Base-by-base conservation (phyloP, 35 echinoderm and acorn worm species). In the Ptychodera flava region DNA sequence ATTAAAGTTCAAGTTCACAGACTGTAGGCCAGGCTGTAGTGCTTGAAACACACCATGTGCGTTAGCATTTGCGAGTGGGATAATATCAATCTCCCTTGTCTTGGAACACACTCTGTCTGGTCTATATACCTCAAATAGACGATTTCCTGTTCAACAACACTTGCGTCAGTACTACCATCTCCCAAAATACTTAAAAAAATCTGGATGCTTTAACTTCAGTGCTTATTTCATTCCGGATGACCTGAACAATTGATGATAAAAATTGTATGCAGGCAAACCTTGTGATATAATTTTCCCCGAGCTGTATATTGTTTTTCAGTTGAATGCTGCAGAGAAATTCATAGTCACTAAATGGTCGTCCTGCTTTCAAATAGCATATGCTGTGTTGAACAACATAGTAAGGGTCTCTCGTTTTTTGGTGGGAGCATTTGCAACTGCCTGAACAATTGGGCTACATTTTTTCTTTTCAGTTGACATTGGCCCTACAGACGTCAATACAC, bases 151-250 rank as follows among this genome's bases (percentile, higher is more conserved):
- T 83, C 82, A 37, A 83, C 37, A 36, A 83, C 37, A 1, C 82
- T 36, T n/a, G 33, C 37, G 35, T 83, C 82, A 30, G 82, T 83
- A 36, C 82, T 83, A 83, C 82, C 82, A 83, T 83, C 82, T 36
- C 33, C 34, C 37, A 83, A 36, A 36, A 83, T 35, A 83, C 33
- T 36, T 36, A 83, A 15, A n/a, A n/a, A n/a, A 83, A 83, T 83
- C 82, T 64, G 45, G 45, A 6, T 1, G 64, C 36, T 33, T 78
- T 16, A 1, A 86, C 77, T 33, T 86, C 16, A 78, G 76, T 28
- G 29, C 78, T 86, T 35, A 86, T 12, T 31, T 86, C 37, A 28
- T 33, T 76, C 28, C 64, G 38, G 38, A 86, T 86, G 16, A 76
- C 85, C 14, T 86, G 38, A 86, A 77, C 77, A 32, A 78, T 76